Evolutionary conservation across 2,888 invertebrate species (phyloP).

Genomic region (Erebia ligea): DNA sequence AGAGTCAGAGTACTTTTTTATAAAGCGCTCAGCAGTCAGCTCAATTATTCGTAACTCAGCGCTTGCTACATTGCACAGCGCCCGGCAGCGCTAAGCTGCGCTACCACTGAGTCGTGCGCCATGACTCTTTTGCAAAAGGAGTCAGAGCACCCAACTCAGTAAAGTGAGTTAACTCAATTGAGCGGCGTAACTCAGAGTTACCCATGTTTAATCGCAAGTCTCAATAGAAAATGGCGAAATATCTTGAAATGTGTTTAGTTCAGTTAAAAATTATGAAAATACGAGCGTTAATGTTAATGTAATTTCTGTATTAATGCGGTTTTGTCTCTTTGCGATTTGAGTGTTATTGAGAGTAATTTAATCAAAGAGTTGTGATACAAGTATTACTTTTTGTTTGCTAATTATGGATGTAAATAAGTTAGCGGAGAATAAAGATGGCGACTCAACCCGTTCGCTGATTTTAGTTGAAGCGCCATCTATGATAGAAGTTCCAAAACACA

Average conservation of each 20-base stretch:
- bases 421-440: conserved; percentile 82
- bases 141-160: no score
- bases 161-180: no score
- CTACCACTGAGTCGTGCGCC: no score
- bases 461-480: conserved; percentile 78
- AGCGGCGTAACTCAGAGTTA: no score
- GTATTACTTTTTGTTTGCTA: conserved; percentile 22
- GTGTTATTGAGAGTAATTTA: conserved; percentile 19
- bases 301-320: conserved; percentile 22
- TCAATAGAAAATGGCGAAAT: conserved; percentile 58
- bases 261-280: conserved; percentile 36
- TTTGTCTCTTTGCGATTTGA: conserved; percentile 8
- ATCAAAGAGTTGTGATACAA: conserved; percentile 23
- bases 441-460: conserved; percentile 62
- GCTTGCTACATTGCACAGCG: no score
- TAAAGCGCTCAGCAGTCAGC: no score
- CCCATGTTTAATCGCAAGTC: no score
- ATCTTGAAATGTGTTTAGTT: conserved; percentile 43
- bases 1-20: no score
- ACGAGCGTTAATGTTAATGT: conserved; percentile 26
- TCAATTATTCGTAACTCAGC: no score
- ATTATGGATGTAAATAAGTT: conserved; percentile 70
- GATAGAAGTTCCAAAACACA: conserved; percentile 61
- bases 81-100: no score
- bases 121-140: no score